Evolutionary conservation across 1,140 invertebrate species (phyloP).

Genomic region (Caerostris darwini): DNA sequence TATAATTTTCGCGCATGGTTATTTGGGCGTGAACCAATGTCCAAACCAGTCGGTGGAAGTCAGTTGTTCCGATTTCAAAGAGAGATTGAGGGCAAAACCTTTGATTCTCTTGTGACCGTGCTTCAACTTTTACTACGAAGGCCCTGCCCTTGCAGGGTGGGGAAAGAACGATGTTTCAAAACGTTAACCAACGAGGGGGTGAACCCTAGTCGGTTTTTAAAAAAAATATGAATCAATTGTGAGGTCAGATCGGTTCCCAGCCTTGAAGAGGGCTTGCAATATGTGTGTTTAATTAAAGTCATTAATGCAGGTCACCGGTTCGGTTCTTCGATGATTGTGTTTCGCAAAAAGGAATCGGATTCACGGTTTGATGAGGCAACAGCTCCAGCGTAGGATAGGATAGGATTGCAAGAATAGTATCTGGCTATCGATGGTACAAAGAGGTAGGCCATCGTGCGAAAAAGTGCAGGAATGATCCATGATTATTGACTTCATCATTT

Average conservation of each 20-base stretch:
- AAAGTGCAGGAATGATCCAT: not conserved
- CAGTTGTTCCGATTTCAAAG: not conserved
- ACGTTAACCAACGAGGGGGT: conserved; percentile 36
- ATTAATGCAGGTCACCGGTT: conserved; percentile 51
- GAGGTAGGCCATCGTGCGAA: not conserved
- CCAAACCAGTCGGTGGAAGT: conserved; percentile 34
- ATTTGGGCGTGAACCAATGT: conserved; percentile 48
- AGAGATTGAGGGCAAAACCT: conserved; percentile 64
- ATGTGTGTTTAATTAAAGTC: conserved; percentile 16
- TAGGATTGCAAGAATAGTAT: not conserved
- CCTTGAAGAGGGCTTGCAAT: conserved; percentile 35
- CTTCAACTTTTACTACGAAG: conserved; percentile 32
- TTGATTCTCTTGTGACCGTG: conserved; percentile 53
- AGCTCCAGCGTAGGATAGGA: not conserved
- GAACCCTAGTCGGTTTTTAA: conserved; percentile 22
- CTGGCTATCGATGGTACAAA: not conserved
- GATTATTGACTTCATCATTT: no score
- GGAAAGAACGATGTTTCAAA: conserved; percentile 35
- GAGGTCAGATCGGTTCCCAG: conserved; percentile 51
- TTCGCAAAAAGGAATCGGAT: not conserved
- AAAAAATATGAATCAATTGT: conserved; percentile 15
- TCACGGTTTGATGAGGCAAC: not conserved
- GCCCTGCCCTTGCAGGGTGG: conserved; percentile 56
- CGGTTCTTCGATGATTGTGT: not conserved
- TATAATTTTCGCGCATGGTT: conserved; percentile 49